Base-by-base conservation (phyloP, 2,113 vertebrate species). In the Macrotus californicus region DNA sequence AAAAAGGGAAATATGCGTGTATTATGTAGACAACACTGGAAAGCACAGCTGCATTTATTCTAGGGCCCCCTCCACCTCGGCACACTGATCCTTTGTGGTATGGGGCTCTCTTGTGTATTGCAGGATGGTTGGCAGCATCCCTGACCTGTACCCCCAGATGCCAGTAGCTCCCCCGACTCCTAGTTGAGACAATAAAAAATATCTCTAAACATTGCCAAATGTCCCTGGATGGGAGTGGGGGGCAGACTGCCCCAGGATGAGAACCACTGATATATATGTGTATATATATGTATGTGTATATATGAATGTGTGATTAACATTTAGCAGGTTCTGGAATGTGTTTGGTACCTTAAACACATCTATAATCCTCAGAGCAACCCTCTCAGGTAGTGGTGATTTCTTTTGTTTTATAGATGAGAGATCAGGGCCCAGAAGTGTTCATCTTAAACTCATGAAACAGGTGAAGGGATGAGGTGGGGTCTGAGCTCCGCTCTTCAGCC, bases 371-470 rank as follows among this genome's bases (percentile, higher is more conserved):
- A 82, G 14, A 50, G 29, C 0, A 52, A 21, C 31, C 77, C 19
- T 70, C 5, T 4, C 54, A 80, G 29, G 50, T 79, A 34, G 8
- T 81, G 64, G 43, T 39, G 50, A 46, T 66, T 80, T 94, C 69
- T 83, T 70, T 73, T 67, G 31, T 91, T 94, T 92, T 56, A 80
- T 6, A 76, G 70, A 75, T 61, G 59, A 94, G 46, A 29, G 66
- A 66, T 84, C 8, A 0, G 54, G 52, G 34, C 26, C 59, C 50
- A 87, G 9, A 72, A 54, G 83, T 34, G 29, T 77, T 91, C 67
- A 94, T 70, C 46, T 39, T 85, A 84, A 91, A 66, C 31, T 93
- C 69, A 43, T 66, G 64, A 84, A 59, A 39, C 10, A 39, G 34
- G 48, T 84, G 80, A 77, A 83, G 22, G 66, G 79, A 72, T 77